Conservation (phyloP, 2,797 vertebrate genomes). For the Amblyraja radiata region DNA sequence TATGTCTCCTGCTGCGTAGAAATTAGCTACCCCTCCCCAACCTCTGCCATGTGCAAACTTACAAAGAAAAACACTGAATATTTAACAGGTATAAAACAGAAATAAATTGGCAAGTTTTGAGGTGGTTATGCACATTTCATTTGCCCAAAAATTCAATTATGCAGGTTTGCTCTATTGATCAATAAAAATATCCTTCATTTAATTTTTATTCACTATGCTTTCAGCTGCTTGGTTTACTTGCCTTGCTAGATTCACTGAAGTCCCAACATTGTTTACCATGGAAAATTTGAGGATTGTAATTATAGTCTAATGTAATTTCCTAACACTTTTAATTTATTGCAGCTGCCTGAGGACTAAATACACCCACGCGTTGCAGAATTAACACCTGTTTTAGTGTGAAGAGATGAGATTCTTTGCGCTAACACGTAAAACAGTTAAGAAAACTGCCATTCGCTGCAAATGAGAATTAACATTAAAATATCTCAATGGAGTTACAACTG, state of each 20-base stretch:
- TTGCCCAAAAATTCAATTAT: not conserved
- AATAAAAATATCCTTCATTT: not conserved
- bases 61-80: constrained; percentile 22
- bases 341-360: constrained; percentile 31
- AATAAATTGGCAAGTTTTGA: constrained; percentile 12
- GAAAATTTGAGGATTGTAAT: constrained; percentile 17
- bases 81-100: not conserved
- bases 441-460: not conserved
- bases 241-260: not conserved
- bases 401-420: not conserved
- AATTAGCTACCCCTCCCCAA: not conserved
- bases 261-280: constrained; percentile 22
- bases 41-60: not conserved
- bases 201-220: not conserved
- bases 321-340: constrained; percentile 37
- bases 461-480: not conserved
- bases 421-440: constrained; percentile 6
- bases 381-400: constrained; percentile 30
- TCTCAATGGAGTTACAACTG: not conserved
- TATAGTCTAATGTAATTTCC: constrained; percentile 31
- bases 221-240: not conserved
- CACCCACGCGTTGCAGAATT: constrained; percentile 30
- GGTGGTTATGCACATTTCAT: not conserved
- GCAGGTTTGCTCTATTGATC: not conserved
- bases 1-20: not conserved